Conservation (phyloP, 2,888 invertebrate species). For the Abscondita cerata region DNA sequence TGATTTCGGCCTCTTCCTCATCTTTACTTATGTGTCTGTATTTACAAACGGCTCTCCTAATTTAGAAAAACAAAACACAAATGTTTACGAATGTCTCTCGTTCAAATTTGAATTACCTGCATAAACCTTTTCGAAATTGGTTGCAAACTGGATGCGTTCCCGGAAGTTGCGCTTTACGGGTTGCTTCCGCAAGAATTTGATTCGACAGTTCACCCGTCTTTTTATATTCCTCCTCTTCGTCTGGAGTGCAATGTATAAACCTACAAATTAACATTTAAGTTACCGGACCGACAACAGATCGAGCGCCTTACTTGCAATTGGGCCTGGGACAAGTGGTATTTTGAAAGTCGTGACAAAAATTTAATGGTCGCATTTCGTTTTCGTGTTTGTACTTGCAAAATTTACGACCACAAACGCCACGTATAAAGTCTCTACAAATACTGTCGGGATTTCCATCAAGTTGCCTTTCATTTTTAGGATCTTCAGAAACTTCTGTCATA, state of each 20-base stretch:
- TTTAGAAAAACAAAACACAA: too few species aligned
- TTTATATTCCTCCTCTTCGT: constrained; percentile 78
- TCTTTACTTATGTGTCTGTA: constrained; percentile 56
- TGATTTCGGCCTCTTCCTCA: constrained; percentile 56
- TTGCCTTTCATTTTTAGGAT: constrained; percentile 46
- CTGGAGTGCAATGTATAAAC: constrained; percentile 78
- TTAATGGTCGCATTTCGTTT: constrained; percentile 54
- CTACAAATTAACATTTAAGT: constrained; percentile 59
- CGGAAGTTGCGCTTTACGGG: constrained; percentile 57
- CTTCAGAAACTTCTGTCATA: constrained; percentile 55
- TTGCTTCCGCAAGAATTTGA: constrained; percentile 59
- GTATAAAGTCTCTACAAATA: constrained; percentile 65
- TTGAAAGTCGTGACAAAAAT: constrained; percentile 73
- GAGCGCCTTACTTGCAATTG: constrained; percentile 69
- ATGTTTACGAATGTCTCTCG: background rate
- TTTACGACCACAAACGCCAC: constrained; percentile 66
- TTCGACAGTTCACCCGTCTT: constrained; percentile 74
- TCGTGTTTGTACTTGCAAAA: constrained; percentile 64
- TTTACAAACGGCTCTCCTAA: constrained; percentile 53
- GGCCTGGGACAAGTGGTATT: constrained; percentile 77
- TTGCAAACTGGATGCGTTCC: constrained; percentile 60
- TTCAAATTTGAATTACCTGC: constrained; percentile 48
- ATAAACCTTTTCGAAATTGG: constrained; percentile 61
- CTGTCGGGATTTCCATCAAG: constrained; percentile 49
- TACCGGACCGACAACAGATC: too few species aligned